A percentile compares a stretch with the other conserved stretches of the same genome.
Conservation (phyloP, 2,888 invertebrate genomes). For the Agrotis segetum region DNA sequence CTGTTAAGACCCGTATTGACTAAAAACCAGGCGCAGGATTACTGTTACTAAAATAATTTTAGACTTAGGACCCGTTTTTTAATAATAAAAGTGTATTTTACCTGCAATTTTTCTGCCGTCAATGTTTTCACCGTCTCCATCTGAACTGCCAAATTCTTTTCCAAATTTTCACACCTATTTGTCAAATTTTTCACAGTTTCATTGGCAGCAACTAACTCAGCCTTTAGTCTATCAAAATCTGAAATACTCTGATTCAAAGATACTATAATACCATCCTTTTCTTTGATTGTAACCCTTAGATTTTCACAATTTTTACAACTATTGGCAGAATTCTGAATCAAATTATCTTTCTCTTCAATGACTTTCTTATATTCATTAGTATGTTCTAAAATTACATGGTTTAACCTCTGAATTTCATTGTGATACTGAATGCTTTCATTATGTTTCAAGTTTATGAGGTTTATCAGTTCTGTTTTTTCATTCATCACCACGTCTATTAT, state of each 20-base stretch:
- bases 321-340: conserved; percentile 66
- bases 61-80: too few relatives aligned
- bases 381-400: conserved; percentile 91
- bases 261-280: conserved; percentile 83
- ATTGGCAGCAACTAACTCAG: conserved; percentile 89
- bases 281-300: conserved; percentile 76
- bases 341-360: conserved; percentile 78
- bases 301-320: conserved; percentile 80
- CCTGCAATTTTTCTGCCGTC: conserved; percentile 91
- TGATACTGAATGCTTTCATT: conserved; percentile 96
- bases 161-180: conserved; percentile 93
- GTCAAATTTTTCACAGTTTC: conserved; percentile 91
- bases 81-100: conserved; percentile 53
- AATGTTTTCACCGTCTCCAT: conserved; percentile 92
- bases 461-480: conserved; percentile 93
- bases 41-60: too few relatives aligned
- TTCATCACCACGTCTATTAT: conserved; percentile 76
- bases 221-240: conserved; percentile 79
- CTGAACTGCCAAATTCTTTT: conserved; percentile 93
- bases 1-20: too few relatives aligned
- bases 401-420: conserved; percentile 95
- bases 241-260: conserved; percentile 75
- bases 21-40: too few relatives aligned
- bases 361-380: conserved; percentile 80
- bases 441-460: conserved; percentile 95